Evolutionary conservation across 2,888 invertebrate species (phyloP), one percentile per base, ranked within the genome.

Genomic region (Chirona hameri): DNA sequence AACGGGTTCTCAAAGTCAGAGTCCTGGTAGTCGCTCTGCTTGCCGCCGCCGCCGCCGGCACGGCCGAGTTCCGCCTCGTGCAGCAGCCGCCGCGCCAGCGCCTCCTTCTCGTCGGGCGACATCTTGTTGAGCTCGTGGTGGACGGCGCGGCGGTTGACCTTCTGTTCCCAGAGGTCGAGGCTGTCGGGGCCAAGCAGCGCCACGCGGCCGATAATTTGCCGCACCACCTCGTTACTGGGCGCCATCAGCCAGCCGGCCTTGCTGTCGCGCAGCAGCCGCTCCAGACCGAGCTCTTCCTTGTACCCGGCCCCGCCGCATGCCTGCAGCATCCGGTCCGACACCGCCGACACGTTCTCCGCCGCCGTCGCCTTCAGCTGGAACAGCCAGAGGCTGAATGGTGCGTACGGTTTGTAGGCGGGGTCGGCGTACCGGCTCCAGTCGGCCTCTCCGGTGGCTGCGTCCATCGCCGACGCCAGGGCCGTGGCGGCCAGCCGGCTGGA

Each of bases 191-290:
- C 85, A 4, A 81, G 76, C 10, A 85, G 84, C 15, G 82, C 81
- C 3, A 80, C 24, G 46, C 82, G 81, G 27, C 85, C 85, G 9
- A 85, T 79, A n/a, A 84, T 29, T 46, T 85, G 83, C 12, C 84
- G 48, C n/a, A 84, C 65, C 10, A 85, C 79, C 57, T 85, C 85
- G 57, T 84, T 84, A 76, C 84, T 81, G 15, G 85, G 85, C 7
- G 81, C 85, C 85, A 85, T 85, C 24, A 85, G 81, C 84, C 85
- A 85, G 60, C 84, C 84, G 18, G 85, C 85, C 82, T 84, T 85
- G 9, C 82, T 82, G 79, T 85, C 85, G n/a, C 85, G 60, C 31
- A 85, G 65, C 21, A 85, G 82, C 7, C 85, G 79, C 79, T 85
- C 85, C 79, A 85, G 80, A 1, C 85, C 85, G 52, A 82, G 84